phyloP scores from a whole-genome alignment of 2,797 vertebrate genomes.

The Vultur gryphus region DNA sequence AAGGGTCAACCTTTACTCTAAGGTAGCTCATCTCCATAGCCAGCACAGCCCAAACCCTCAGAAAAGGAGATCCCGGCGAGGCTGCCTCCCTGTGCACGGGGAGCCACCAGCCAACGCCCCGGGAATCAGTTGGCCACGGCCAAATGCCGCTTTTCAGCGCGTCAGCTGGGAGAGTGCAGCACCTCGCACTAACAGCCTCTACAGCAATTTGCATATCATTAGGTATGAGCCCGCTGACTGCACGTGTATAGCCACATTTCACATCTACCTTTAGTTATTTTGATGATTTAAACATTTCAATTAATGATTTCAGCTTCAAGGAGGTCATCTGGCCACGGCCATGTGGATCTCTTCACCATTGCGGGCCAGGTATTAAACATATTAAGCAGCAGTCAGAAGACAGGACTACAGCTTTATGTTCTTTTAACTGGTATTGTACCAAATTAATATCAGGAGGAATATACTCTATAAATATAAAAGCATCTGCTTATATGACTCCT shows the following conservation, averaged over 20 bases:
- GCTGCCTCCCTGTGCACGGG: not conserved
- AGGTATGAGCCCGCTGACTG: not conserved
- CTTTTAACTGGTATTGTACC: not conserved
- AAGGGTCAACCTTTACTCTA: not conserved
- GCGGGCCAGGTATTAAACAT: not conserved
- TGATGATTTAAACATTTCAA: not conserved
- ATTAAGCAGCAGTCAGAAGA: not conserved
- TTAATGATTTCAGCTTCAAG: constrained; percentile 1
- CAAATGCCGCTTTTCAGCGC: not conserved
- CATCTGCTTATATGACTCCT: not conserved
- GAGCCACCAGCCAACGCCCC: not conserved
- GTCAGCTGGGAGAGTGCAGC: not conserved
- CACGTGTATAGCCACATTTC: not conserved
- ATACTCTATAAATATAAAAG: not conserved
- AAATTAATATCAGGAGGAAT: not conserved
- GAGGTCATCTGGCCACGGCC: not conserved
- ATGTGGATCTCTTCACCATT: not conserved
- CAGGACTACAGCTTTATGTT: not conserved
- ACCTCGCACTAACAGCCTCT: not conserved
- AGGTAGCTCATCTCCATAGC: not conserved
- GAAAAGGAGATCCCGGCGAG: not conserved
- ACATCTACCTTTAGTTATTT: not conserved
- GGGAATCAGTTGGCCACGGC: not conserved
- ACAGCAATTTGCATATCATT: not conserved
- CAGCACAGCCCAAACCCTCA: not conserved